Base-by-base conservation (phyloP, 2,797 vertebrate genomes). In the Catamblyrhynchus diadema region DNA sequence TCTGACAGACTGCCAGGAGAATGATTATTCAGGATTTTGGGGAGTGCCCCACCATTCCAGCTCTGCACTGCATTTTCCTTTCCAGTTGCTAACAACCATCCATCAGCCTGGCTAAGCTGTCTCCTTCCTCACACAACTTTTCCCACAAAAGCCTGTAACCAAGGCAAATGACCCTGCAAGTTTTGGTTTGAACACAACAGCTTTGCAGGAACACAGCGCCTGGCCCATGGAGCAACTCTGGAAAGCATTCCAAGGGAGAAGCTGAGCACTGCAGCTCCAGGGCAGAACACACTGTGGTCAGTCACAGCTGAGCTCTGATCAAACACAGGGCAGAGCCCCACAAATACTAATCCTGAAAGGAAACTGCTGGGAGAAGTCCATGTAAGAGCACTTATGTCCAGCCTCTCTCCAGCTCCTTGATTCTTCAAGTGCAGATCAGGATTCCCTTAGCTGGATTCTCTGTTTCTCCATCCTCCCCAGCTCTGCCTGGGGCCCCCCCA, bases 211-310 rank as follows among this genome's bases (percentile, higher is more conserved):
- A 35, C 44, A 48, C 51, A 69, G 10, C 23, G 39, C 21, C n/a
- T 72, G 82, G 42, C 25, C 59, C 20, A 6, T 0, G 3, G 16
- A 44, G 45, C 0, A 1, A 41, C 6, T 32, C n/a, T 42, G 64
- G 67, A 67, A 45, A 41, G 47, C 1, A 2, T 22, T 56, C 41
- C 42, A 41, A 35, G 60, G 67, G 30, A 67, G 11, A 37, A 60
- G 71, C 22, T 20, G 41, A 14, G 47, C 67, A 12, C 37, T 37
- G 37, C 37, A 37, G 37, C 37, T 44, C 67, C 0, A 24, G 0
- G 67, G 35, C 59, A 62, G 59, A 6, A 23, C 75, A 37, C 35
- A 44, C 11, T 0, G 0, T 0, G 2, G 35, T 22, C 32, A 41
- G 11, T 9, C 65, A 60, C 20, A 70, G 56, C 27, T 24, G 60